Evolutionary conservation across 2,113 vertebrate species (phyloP).

Genomic region (Cichladusa arquata): DNA sequence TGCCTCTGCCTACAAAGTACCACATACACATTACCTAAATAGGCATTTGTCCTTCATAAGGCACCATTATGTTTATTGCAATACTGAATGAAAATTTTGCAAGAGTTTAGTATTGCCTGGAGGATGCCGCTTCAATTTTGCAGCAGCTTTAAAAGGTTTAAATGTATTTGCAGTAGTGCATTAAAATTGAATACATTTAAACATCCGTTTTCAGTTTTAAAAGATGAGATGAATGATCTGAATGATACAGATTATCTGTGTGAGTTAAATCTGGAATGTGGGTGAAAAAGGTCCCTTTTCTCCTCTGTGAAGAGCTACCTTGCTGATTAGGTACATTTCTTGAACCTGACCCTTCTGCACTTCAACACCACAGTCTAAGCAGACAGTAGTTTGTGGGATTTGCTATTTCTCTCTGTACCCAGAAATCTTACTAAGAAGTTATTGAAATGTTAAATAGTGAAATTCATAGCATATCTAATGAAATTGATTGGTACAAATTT

Average conservation of each 20-base stretch:
- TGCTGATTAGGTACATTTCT: background rate
- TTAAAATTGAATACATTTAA: constrained; percentile 15
- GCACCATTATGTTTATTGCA: constrained; percentile 28
- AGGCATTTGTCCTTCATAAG: constrained; percentile 13
- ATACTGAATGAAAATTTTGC: constrained; percentile 16
- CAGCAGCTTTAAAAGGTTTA: background rate
- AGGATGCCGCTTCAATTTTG: background rate
- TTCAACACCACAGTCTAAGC: background rate
- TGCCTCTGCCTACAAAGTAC: background rate
- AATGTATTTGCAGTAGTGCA: background rate
- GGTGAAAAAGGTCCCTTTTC: background rate
- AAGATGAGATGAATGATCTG: background rate
- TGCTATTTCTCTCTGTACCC: background rate
- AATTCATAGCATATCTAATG: background rate
- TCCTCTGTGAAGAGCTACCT: background rate
- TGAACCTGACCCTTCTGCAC: background rate
- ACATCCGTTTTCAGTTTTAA: background rate
- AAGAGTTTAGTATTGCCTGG: background rate
- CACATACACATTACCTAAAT: background rate
- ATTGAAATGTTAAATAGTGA: background rate
- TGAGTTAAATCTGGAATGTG: background rate
- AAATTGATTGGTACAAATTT: background rate
- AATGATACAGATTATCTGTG: background rate
- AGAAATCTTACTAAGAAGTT: background rate
- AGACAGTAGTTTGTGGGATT: background rate